phyloP scores from a whole-genome alignment of 2,113 vertebrate species.

The Puma concolor region DNA sequence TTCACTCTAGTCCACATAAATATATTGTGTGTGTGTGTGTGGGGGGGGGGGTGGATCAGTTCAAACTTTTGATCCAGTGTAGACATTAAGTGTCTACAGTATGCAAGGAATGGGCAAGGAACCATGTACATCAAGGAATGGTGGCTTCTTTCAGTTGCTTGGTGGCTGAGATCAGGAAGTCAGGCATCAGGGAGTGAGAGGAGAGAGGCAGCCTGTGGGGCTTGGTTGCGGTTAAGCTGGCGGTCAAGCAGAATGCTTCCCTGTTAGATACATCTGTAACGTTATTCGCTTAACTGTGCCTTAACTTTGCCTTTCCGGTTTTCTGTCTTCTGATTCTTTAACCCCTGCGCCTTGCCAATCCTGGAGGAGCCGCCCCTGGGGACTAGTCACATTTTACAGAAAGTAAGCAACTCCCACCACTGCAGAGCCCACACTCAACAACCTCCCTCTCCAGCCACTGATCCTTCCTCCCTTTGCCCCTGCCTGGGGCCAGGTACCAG shows the following conservation, averaged over 20 bases:
- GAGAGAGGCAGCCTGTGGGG: rapidly evolving
- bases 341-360: not conserved
- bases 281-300: rapidly evolving
- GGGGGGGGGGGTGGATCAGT: not conserved
- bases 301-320: not conserved
- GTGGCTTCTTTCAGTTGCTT: not conserved
- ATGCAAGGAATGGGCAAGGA: not conserved
- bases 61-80: not conserved
- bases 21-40: rapidly evolving
- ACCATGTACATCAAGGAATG: no score
- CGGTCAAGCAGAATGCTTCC: rapidly evolving
- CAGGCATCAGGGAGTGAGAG: not conserved
- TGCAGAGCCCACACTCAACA: not conserved
- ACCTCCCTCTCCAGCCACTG: not conserved
- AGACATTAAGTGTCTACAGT: not conserved
- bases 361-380: not conserved
- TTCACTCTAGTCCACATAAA: not conserved
- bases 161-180: not conserved
- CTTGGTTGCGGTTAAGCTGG: no score
- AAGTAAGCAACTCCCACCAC: rapidly evolving
- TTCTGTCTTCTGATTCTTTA: not conserved
- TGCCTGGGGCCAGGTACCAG: not conserved
- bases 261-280: rapidly evolving
- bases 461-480: not conserved
- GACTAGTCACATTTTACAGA: not conserved